These are phyloP conservation scores for Malurus elegans DNA, from an alignment of 2,113 vertebrate genomes.

Conservation along the genomic window DNA sequence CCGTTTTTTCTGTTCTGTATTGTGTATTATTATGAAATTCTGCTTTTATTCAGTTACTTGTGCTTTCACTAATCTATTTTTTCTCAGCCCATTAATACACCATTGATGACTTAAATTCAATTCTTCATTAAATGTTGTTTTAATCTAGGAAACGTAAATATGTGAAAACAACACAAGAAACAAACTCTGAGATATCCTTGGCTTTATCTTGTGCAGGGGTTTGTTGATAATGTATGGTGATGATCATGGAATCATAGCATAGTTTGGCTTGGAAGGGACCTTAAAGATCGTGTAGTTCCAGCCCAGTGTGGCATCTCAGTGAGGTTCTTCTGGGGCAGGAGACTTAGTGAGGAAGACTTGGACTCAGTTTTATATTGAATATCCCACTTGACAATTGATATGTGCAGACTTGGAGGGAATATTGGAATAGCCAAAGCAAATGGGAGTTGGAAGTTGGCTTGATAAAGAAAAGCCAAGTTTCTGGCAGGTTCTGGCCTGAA, in stretches of 20 bases:
- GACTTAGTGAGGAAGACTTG: neutral
- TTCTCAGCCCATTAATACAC: neutral
- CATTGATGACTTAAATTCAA: neutral
- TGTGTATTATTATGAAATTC: neutral
- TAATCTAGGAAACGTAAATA: neutral
- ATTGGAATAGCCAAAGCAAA: neutral
- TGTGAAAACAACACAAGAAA: neutral
- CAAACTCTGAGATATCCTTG: neutral
- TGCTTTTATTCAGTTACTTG: neutral
- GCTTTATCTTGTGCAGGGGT: fast-evolving
- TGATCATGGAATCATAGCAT: neutral
- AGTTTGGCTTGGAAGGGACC: neutral
- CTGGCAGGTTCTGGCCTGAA: neutral
- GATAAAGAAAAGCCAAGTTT: neutral
- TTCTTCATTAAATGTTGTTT: neutral
- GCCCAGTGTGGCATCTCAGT: neutral
- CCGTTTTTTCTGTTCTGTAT: neutral
- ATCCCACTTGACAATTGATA: neutral
- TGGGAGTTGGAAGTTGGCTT: neutral
- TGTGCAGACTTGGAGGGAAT: neutral
- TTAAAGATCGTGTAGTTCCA: neutral
- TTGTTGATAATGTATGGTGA: neutral
- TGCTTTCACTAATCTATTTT: neutral
- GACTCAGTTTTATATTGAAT: neutral
- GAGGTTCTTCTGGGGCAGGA: neutral